Percentiles rank a stretch among this genome's conserved stretches.
Evolutionary conservation across 2,113 vertebrate genomes (phyloP).

Genomic region (Poeciliopsis retropinna): DNA sequence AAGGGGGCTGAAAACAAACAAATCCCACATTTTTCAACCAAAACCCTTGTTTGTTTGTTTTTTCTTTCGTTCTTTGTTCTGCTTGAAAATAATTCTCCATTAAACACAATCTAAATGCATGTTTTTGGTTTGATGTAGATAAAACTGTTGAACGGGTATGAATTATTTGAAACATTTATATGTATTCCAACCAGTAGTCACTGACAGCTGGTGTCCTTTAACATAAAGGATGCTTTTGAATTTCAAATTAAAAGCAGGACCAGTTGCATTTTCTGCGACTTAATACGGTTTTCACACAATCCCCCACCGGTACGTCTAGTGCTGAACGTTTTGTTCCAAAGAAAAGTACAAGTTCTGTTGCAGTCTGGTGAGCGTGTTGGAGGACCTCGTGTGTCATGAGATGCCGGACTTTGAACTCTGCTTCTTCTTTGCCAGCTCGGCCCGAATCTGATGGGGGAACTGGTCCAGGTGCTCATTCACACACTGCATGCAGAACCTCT

Average conservation of each 20-base stretch:
- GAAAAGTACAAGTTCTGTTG: neutral
- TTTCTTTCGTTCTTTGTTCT: neutral
- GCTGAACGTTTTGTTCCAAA: neutral
- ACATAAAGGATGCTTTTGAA: neutral
- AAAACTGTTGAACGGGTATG: neutral
- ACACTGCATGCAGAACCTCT: slow-evolving; percentile 87
- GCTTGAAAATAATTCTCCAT: neutral
- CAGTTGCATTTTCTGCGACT: too few relatives aligned
- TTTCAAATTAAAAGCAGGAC: too few relatives aligned
- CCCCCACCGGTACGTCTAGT: neutral
- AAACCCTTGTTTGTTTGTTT: too few relatives aligned
- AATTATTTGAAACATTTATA: neutral
- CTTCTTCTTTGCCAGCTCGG: slow-evolving; percentile 84
- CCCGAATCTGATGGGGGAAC: slow-evolving; percentile 87
- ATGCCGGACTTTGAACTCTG: slow-evolving; percentile 42
- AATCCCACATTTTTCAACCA: neutral
- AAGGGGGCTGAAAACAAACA: neutral
- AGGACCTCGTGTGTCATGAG: slow-evolving; percentile 42
- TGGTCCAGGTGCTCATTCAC: slow-evolving; percentile 82
- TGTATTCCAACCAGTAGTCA: neutral
- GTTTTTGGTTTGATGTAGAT: neutral
- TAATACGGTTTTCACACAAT: too few relatives aligned
- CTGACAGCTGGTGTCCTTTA: neutral
- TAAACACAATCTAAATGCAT: neutral
- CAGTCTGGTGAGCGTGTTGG: neutral